Evolutionary conservation across 1,140 invertebrate genomes (phyloP).

Genomic region (Homalodisca vitripennis): DNA sequence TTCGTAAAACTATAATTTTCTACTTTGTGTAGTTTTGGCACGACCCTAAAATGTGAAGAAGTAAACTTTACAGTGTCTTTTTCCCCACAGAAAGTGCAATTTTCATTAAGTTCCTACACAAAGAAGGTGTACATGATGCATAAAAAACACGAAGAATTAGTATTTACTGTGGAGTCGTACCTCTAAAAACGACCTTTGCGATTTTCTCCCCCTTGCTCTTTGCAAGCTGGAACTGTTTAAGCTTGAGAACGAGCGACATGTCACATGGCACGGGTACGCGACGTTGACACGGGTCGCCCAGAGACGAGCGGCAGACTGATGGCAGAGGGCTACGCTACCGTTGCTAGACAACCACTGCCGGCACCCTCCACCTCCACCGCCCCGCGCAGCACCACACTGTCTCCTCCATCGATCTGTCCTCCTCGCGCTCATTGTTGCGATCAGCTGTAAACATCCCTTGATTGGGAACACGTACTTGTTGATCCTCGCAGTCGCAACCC

Average conservation of each 20-base stretch:
- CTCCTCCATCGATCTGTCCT: background rate
- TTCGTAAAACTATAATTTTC: too few relatives aligned
- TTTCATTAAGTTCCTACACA: too few relatives aligned
- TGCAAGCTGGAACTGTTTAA: conserved; percentile 62
- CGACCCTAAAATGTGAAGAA: too few relatives aligned
- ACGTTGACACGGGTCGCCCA: background rate
- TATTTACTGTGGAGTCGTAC: too few relatives aligned
- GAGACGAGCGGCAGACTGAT: background rate
- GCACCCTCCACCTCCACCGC: background rate
- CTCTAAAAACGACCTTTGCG: conserved; percentile 63
- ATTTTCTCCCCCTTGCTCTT: conserved; percentile 63
- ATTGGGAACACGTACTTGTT: too few relatives aligned
- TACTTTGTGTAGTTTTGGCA: too few relatives aligned
- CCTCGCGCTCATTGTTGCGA: background rate
- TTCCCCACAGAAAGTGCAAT: too few relatives aligned
- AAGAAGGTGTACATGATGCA: too few relatives aligned
- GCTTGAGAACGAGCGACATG: conserved; percentile 61
- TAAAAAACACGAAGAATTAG: too few relatives aligned
- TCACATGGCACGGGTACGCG: background rate
- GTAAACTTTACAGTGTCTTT: too few relatives aligned
- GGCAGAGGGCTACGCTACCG: background rate
- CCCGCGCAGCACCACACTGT: background rate
- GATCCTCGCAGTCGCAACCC: too few relatives aligned
- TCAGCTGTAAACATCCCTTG: background rate
- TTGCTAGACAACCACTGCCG: background rate